Conservation (phyloP, 2,113 vertebrate genomes). For the Hypocryptadius cinnamomeus region DNA sequence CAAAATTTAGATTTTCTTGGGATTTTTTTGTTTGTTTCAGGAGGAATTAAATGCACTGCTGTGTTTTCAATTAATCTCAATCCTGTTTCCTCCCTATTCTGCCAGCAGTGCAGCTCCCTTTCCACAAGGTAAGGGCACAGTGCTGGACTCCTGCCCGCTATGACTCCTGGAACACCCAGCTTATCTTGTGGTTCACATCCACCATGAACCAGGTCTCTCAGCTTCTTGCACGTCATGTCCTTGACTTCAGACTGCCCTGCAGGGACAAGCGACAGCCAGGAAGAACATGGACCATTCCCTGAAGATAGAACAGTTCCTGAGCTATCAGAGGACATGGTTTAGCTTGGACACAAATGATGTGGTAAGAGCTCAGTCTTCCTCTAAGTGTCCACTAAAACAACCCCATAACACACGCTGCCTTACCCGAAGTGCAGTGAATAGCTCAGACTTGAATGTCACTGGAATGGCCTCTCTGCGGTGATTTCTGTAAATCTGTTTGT, state of each 20-base stretch:
- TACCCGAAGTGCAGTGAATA: not conserved
- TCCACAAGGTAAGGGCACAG: accelerated
- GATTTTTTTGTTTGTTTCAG: not conserved
- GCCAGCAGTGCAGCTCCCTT: not conserved
- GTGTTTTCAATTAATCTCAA: not conserved
- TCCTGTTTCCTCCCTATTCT: not conserved
- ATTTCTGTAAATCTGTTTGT: not conserved
- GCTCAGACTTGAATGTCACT: not conserved
- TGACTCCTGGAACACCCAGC: not conserved
- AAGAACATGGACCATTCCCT: not conserved
- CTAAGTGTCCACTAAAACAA: not conserved
- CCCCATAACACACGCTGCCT: not conserved
- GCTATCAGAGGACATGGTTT: not conserved
- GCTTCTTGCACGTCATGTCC: not conserved
- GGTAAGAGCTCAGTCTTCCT: not conserved
- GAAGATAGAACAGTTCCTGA: not conserved
- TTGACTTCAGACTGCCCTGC: not conserved
- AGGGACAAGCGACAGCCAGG: not conserved
- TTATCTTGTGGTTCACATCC: not conserved
- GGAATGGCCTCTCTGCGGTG: not conserved
- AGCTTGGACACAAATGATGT: not conserved
- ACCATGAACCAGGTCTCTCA: not conserved
- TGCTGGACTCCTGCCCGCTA: not conserved
- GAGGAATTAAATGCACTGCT: not conserved
- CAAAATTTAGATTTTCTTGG: not conserved